phyloP scores from a whole-genome alignment of 2,888 invertebrate species.

The Ceramica pisi region DNA sequence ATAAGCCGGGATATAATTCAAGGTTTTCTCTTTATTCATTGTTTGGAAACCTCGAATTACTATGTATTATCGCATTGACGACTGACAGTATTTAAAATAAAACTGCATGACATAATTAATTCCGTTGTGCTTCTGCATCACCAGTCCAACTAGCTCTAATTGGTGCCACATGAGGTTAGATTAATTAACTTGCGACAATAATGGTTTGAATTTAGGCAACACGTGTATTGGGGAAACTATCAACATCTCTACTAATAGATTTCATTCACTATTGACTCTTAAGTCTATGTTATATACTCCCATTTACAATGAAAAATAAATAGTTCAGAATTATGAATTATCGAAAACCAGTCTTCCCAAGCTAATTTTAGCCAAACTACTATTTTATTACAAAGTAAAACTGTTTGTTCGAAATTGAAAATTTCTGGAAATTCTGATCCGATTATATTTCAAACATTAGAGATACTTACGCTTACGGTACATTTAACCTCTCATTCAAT shows the following conservation, averaged over 20 bases:
- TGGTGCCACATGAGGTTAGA: slow-evolving; percentile 21
- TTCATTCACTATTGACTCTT: neutral
- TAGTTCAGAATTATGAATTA: neutral
- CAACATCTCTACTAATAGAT: neutral
- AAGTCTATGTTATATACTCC: neutral
- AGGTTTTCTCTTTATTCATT: slow-evolving; percentile 14
- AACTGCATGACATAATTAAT: slow-evolving; percentile 16
- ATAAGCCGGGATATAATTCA: slow-evolving; percentile 20
- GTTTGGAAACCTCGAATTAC: neutral
- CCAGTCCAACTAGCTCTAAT: slow-evolving; percentile 28
- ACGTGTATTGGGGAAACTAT: slow-evolving; percentile 2
- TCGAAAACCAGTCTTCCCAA: neutral
- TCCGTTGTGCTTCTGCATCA: slow-evolving; percentile 4
- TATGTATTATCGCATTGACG: neutral
- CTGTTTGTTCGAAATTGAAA: neutral
- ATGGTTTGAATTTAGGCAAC: slow-evolving; percentile 23
- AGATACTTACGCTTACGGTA: neutral
- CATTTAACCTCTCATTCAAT: neutral
- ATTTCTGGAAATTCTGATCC: neutral
- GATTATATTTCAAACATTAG: neutral
- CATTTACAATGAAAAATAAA: neutral
- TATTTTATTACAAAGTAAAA: neutral
- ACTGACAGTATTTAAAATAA: neutral
- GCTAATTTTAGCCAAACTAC: neutral
- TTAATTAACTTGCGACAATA: slow-evolving; percentile 27